These are phyloP conservation scores for Raphicerus campestris DNA, from an alignment of 2,113 vertebrate genomes.

Conservation along the genomic window DNA sequence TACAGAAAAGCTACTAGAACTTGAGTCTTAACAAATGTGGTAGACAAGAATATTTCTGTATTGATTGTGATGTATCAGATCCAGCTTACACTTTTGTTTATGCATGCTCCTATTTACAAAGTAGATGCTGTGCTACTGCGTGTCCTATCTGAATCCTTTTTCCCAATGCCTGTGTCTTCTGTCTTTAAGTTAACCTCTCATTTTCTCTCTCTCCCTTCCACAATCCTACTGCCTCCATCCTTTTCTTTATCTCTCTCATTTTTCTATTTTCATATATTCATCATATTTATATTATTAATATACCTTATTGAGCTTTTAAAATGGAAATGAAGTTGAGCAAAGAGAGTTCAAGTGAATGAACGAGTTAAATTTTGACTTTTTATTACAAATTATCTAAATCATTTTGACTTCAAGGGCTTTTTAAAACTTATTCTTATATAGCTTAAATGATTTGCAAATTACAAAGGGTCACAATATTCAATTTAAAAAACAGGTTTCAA, in stretches of 20 bases:
- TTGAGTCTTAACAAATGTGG: not conserved
- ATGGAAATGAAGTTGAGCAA: not conserved
- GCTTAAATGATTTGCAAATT: not conserved
- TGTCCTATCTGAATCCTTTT: fast-evolving
- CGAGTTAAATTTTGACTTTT: not conserved
- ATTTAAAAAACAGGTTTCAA: not conserved
- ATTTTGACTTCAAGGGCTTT: not conserved
- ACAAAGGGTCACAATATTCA: not conserved
- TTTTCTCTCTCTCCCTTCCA: not conserved
- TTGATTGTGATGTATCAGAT: not conserved
- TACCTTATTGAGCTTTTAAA: not conserved
- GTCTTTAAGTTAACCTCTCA: not conserved
- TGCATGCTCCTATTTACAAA: not conserved
- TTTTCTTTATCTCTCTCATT: not conserved
- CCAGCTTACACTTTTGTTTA: not conserved
- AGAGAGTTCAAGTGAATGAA: not conserved
- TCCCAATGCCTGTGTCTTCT: not conserved
- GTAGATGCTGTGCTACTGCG: not conserved
- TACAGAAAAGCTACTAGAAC: not conserved
- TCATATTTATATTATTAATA: not conserved
- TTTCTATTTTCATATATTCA: not conserved
- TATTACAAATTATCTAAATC: not conserved
- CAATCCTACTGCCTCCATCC: not conserved
- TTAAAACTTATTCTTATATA: not conserved
- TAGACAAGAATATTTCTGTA: not conserved